These are phyloP conservation scores for Hyposmocoma kahamanoa DNA, from an alignment of 1,140 invertebrate species.

Conservation along the genomic window DNA sequence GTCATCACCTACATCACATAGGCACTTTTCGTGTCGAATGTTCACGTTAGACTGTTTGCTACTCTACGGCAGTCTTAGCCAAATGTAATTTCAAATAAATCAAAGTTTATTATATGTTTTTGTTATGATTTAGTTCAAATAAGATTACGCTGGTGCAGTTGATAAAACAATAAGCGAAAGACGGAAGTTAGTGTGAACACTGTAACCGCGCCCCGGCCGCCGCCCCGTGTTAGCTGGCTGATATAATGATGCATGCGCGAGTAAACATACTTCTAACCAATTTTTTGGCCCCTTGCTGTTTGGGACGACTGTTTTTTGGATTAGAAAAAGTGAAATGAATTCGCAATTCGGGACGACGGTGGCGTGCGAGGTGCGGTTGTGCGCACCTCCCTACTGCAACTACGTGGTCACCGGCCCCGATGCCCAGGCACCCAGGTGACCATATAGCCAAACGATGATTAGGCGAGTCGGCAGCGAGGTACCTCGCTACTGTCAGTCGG, in stretches of 20 bases:
- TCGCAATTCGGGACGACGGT: constrained; percentile 24
- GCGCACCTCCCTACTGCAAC: constrained; percentile 23
- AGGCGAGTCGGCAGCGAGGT: constrained; percentile 51
- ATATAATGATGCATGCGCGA: not conserved
- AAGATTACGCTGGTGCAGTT: no score
- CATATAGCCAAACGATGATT: constrained; percentile 11
- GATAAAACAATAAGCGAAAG: constrained; percentile 30
- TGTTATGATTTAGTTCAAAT: no score
- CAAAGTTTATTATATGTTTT: no score
- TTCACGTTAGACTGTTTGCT: no score
- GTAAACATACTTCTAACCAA: not conserved
- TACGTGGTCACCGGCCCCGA: constrained; percentile 7
- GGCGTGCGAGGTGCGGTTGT: constrained; percentile 29
- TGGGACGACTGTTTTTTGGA: no score
- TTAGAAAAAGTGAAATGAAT: no score
- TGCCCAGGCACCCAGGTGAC: not conserved
- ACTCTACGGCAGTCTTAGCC: no score
- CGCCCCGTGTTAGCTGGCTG: constrained; percentile 8
- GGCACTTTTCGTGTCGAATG: no score
- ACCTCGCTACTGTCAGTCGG: constrained; percentile 65
- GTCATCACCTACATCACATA: no score
- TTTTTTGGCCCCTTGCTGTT: no score
- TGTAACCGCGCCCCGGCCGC: constrained; percentile 43
- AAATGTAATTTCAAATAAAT: no score
- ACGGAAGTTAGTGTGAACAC: constrained; percentile 58